Conservation (phyloP, 2,888 invertebrate genomes). For the Onchidella celtica region DNA sequence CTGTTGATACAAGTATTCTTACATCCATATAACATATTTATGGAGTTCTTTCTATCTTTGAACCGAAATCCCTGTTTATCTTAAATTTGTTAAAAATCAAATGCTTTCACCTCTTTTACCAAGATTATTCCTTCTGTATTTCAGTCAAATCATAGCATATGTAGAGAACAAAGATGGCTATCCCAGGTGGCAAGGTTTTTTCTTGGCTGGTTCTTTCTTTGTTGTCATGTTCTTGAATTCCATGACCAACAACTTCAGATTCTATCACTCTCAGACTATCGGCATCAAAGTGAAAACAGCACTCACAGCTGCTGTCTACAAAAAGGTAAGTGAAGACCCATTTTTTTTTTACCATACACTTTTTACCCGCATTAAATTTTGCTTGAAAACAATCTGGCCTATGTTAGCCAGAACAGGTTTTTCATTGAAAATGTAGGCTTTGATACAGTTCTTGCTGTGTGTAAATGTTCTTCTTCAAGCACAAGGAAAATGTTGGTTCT, state of each 20-base stretch:
- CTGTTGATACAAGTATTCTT: too few relatives aligned
- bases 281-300: slow-evolving; percentile 36
- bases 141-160: slow-evolving; percentile 32
- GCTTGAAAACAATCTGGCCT: too few relatives aligned
- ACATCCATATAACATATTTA: too few relatives aligned
- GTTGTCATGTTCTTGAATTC: slow-evolving; percentile 35
- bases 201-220: slow-evolving; percentile 84
- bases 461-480: too few relatives aligned
- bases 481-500: too few relatives aligned
- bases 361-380: background rate
- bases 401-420: too few relatives aligned
- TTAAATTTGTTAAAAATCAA: too few relatives aligned
- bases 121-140: too few relatives aligned
- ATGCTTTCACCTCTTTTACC: too few relatives aligned
- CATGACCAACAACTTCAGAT: slow-evolving; percentile 38
- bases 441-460: background rate
- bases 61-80: too few relatives aligned
- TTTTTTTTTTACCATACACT: background rate
- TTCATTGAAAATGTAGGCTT: too few relatives aligned
- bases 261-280: slow-evolving; percentile 44
- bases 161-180: slow-evolving; percentile 25
- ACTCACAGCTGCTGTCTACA: slow-evolving; percentile 46
- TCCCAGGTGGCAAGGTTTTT: slow-evolving; percentile 55
- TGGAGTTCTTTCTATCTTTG: too few relatives aligned
- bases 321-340: slow-evolving; percentile 46